Percentiles rank a stretch among this genome's conserved stretches.
Conservation (phyloP, 2,113 vertebrate genomes). For the Proterorhinus semilunaris region DNA sequence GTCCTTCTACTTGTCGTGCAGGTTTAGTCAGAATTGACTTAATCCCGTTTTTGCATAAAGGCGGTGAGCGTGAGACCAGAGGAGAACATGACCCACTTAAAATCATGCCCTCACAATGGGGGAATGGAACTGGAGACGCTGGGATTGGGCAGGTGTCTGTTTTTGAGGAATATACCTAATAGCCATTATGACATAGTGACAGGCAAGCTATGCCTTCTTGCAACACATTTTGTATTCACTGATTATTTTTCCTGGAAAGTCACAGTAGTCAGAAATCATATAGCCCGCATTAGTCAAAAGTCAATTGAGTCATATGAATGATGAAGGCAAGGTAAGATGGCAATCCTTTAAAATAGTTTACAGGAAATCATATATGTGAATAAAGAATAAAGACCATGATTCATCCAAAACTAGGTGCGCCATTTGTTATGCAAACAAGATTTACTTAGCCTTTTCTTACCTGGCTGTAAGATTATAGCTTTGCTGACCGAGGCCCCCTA, state of each 20-base stretch:
- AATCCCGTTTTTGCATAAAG: not conserved
- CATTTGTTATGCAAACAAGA: not conserved
- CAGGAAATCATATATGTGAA: not conserved
- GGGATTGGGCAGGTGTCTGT: not conserved
- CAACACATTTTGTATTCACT: too few relatives aligned
- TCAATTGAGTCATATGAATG: too few relatives aligned
- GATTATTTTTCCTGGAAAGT: too few relatives aligned
- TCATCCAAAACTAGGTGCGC: not conserved
- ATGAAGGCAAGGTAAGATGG: not conserved
- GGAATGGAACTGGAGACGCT: conserved; percentile 15
- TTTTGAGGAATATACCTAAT: not conserved
- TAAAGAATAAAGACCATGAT: not conserved
- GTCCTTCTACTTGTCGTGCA: not conserved
- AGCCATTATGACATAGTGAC: not conserved
- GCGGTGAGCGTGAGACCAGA: conserved; percentile 13
- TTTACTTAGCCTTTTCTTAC: too few relatives aligned
- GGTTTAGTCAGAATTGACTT: not conserved
- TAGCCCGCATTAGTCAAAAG: too few relatives aligned
- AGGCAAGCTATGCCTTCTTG: too few relatives aligned
- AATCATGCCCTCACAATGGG: conserved; percentile 7
- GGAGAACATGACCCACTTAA: conserved; percentile 6
- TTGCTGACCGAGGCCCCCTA: not conserved
- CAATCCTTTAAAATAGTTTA: too few relatives aligned
- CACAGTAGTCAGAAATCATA: too few relatives aligned
- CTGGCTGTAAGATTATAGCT: not conserved